phyloP scores from a whole-genome alignment of 1,140 invertebrate genomes.

The Cyclina sinensis region DNA sequence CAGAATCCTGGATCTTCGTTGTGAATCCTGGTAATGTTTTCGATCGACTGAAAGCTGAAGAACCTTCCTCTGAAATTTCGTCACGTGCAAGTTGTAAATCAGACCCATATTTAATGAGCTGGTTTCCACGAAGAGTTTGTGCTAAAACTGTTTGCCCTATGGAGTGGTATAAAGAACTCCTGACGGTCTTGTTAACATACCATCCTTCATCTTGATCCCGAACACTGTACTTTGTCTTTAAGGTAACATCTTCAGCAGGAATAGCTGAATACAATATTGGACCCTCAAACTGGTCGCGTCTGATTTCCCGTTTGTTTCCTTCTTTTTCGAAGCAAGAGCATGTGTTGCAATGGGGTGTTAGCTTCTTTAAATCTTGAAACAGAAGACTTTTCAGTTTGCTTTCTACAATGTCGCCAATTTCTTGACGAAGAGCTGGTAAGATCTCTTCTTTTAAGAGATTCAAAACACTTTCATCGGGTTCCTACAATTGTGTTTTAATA shows the following conservation, averaged over 20 bases:
- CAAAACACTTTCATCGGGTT: neutral
- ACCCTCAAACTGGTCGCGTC: no score
- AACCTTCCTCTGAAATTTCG: neutral
- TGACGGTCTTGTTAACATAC: neutral
- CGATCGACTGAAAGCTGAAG: neutral
- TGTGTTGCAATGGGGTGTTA: neutral
- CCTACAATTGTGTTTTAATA: neutral
- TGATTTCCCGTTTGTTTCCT: no score
- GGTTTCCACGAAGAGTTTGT: neutral
- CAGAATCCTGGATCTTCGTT: neutral
- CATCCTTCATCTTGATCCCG: neutral
- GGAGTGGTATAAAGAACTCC: neutral
- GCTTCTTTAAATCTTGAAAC: neutral
- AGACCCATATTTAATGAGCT: neutral
- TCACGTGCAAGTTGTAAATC: neutral
- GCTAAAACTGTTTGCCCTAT: neutral
- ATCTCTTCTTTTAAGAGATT: neutral
- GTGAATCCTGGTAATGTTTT: neutral
- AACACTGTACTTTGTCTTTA: neutral
- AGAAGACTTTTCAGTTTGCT: neutral
- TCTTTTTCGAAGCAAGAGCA: neutral
- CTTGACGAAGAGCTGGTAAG: neutral
- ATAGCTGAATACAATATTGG: neutral
- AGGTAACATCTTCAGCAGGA: neutral
- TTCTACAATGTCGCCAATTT: neutral